Base-by-base conservation (phyloP, 1,140 invertebrate species). In the Oppia nitens region DNA sequence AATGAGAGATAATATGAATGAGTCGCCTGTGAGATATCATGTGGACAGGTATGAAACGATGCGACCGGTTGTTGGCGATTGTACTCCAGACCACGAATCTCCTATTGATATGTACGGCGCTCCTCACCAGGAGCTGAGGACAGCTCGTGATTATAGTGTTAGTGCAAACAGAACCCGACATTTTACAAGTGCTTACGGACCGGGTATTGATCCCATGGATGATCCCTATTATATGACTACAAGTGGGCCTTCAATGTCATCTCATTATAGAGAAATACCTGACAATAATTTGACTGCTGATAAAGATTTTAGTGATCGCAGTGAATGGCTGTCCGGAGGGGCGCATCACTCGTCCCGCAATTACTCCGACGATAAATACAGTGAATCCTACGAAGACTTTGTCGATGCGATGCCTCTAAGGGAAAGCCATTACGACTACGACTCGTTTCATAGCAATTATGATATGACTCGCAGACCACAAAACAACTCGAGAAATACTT, bases 291-390 rank as follows among this genome's bases (percentile, higher is more conserved):
- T 40, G 17, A 17, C 32, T 28, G n/a, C 59, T n/a, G 48, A 49
- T 29, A 47, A 53, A 21, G 40, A 62, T n/a, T n/a, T 52, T 25
- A 50, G 56, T 17, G 59, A 62, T 50, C n/a, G 26, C 60, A 14
- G 24, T 59, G 17, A 51, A 58, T 29, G 40, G 48, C 55, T 63
- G 62, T 40, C 54, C 51, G 20, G 25, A 48, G 47, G 55, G 27
- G 21, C 24, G 52, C 14, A 27, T n/a, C 17, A 6, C 32, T 23
- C 54, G 21, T 40, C 29, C 24, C 4, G 61, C 47, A 47, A 27
- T 53, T 14, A 45, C n/a, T 14, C 56, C 47, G 23, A 62, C 50
- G 51, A 59, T 24, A 54, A 63, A 47, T 54, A 61, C 45, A n/a
- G 47, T 59, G 53, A 50, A 9, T 6, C 6, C 11, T 50, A 9